Conservation (phyloP, 1,140 invertebrate genomes). For the Branchinecta lynchi region DNA sequence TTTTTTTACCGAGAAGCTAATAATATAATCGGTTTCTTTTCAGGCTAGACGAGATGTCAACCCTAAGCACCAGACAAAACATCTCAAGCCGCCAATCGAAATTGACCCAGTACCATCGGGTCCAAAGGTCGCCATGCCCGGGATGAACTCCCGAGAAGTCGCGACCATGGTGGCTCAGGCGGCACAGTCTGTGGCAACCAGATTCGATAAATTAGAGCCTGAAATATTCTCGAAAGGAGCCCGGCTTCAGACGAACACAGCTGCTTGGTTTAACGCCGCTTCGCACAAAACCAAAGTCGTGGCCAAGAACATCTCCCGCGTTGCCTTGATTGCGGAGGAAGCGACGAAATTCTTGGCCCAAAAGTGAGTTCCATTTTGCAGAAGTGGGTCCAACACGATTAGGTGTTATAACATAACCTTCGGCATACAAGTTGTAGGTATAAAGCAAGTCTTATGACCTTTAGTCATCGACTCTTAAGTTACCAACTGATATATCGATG, state of each 20-base stretch:
- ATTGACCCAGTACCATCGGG: slow-evolving; percentile 26
- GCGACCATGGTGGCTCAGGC: slow-evolving; percentile 28
- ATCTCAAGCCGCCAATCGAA: slow-evolving; percentile 25
- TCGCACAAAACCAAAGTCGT: slow-evolving; percentile 34
- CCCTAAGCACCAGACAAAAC: slow-evolving; percentile 24
- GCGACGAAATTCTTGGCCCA: slow-evolving; percentile 35
- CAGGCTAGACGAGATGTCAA: neutral
- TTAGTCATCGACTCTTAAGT: no score
- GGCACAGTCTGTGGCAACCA: slow-evolving; percentile 27
- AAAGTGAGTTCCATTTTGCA: slow-evolving; percentile 29
- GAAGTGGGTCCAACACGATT: no score
- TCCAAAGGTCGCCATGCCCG: slow-evolving; percentile 28
- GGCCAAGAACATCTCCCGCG: slow-evolving; percentile 36
- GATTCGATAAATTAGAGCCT: slow-evolving; percentile 31
- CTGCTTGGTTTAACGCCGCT: slow-evolving; percentile 39
- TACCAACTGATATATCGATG: no score
- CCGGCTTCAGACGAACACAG: slow-evolving; percentile 31
- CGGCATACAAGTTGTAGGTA: no score
- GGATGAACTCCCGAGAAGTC: slow-evolving; percentile 30
- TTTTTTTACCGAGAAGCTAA: no score
- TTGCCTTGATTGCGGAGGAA: slow-evolving; percentile 38
- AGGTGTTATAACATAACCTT: no score
- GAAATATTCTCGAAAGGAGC: slow-evolving; percentile 30
- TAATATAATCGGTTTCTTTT: neutral
- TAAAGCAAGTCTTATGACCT: no score